Percentiles rank a stretch among this genome's conserved stretches.
These are phyloP conservation scores for Prionace glauca DNA, from an alignment of 2,797 vertebrate species.

Conservation along the genomic window DNA sequence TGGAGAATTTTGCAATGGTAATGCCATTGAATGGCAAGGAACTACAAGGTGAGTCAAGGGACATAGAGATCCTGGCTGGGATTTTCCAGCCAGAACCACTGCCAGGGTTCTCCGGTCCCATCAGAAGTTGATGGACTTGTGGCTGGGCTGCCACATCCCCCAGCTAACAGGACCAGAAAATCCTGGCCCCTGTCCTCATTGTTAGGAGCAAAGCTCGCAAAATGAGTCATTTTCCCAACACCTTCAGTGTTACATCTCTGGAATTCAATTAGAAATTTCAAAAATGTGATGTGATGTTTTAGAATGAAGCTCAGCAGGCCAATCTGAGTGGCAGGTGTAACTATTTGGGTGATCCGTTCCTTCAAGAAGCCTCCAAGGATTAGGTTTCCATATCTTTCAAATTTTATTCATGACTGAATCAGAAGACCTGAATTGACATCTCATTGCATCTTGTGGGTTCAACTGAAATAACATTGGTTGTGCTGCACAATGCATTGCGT, in stretches of 20 bases:
- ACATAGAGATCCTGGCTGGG: too few species aligned
- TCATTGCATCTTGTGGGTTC: background rate
- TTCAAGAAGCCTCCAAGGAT: background rate
- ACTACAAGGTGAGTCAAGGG: too few species aligned
- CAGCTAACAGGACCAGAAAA: too few species aligned
- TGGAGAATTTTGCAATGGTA: too few species aligned
- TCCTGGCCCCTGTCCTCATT: background rate
- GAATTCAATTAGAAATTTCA: background rate
- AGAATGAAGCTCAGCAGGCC: background rate
- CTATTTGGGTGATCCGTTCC: background rate
- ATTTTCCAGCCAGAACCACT: too few species aligned
- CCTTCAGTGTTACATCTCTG: background rate
- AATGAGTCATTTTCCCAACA: background rate
- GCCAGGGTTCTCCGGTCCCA: too few species aligned
- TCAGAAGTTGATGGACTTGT: too few species aligned
- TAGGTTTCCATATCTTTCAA: background rate
- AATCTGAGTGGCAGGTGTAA: background rate
- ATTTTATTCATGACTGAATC: background rate
- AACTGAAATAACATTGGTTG: background rate
- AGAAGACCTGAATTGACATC: background rate
- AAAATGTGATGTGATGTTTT: background rate
- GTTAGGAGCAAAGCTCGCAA: background rate
- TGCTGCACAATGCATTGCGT: background rate
- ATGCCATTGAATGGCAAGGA: too few species aligned
- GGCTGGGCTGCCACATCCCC: too few species aligned